Base-by-base conservation (phyloP, 2,113 vertebrate species). In the Arvicanthis niloticus region DNA sequence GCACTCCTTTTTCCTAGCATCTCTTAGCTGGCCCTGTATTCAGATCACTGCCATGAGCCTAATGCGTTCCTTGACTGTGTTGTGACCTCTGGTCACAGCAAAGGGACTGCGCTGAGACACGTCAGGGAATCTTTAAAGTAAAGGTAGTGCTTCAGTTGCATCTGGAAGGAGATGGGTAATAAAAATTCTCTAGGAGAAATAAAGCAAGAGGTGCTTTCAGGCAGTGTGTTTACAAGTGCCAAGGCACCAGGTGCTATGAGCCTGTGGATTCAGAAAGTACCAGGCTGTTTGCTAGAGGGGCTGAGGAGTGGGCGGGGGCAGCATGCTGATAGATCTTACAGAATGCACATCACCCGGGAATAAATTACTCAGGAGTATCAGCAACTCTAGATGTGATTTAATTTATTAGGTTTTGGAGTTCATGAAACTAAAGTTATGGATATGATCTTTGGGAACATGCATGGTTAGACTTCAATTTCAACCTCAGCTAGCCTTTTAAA, bases 401-500 rank as follows among this genome's bases (percentile, higher is more conserved):
- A 88, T 88, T 80, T 90, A 88, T 92, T 81, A 92, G 42, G 56
- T 91, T 94, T 86, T 76, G 81, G 29, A 88, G 67, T 93, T 92
- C 7, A 16, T 92, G 81, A 93, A 77, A 75, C 82, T 37, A 11
- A 85, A 86, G 93, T 87, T 89, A 88, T 10, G 10, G 84, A 53
- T 89, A 45, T 68, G 88, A 86, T 48, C 67, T 73, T 77, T 65
- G 76, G 75, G 48, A 93, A 81, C 42, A 40, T 65, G 91, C n/a
- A 13, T 51, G 67, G 37, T 48, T 91, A 62, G 91, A 81, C 70
- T 91, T 96, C 80, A 37, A 16, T 92, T 89, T 91, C 72, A 95
- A 67, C 78, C 48, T 93, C 92, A 87, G 40, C 45, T 60, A 68
- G 78, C 72, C 81, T 88, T 75, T 89, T 87, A 60, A 51, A 58